A percentile compares a stretch with the other conserved stretches of the same genome.
Evolutionary conservation across 2,888 invertebrate species (phyloP).

Genomic region (Rotaria magnacalcarata): DNA sequence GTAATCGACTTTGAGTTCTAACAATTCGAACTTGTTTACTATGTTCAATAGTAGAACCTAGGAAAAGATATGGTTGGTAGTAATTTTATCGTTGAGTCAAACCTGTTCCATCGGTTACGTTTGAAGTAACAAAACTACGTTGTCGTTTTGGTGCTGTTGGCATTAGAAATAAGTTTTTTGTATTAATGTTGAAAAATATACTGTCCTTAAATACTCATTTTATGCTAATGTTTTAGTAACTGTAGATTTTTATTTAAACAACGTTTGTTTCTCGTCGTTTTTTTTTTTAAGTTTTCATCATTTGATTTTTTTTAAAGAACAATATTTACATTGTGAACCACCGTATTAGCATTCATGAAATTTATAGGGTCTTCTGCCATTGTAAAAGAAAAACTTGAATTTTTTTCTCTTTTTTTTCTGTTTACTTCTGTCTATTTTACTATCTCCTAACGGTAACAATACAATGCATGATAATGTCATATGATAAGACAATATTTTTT

Average conservation of each 20-base stretch:
- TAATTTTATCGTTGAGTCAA: neutral
- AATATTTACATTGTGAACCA: neutral
- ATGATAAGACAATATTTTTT: neutral
- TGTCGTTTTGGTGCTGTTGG: neutral
- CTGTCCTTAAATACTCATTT: neutral
- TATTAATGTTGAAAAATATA: neutral
- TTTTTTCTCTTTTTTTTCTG: neutral
- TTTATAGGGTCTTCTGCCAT: neutral
- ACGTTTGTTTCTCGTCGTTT: neutral
- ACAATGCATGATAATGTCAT: neutral
- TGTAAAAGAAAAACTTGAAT: neutral
- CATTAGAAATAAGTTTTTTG: neutral
- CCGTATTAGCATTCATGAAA: neutral
- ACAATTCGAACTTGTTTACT: neutral
- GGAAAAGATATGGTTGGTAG: neutral
- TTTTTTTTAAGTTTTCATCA: neutral
- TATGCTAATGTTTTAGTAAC: neutral
- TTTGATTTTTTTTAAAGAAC: neutral
- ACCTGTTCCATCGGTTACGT: neutral
- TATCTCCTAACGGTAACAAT: neutral
- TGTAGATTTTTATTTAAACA: neutral
- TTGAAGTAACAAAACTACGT: neutral
- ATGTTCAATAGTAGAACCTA: neutral
- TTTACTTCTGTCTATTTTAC: neutral
- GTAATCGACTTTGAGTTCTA: neutral